Evolutionary conservation across 2,797 vertebrate genomes (phyloP).

Genomic region (Australoheros facetus): DNA sequence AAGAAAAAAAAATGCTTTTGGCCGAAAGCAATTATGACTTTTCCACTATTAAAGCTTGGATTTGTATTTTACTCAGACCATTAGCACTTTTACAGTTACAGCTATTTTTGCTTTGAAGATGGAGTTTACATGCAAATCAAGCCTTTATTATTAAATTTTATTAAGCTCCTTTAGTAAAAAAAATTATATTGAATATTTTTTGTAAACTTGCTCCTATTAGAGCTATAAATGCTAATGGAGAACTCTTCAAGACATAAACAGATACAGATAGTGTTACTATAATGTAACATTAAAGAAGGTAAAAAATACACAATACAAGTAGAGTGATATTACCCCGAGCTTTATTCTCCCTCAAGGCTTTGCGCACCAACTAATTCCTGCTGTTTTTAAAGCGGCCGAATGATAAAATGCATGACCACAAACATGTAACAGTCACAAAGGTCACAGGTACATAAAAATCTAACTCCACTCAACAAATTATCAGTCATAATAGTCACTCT

Average conservation of each 20-base stretch:
- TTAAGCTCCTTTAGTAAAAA: not conserved
- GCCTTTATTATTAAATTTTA: not conserved
- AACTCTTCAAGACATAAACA: not conserved
- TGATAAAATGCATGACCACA: not conserved
- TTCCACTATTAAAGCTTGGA: not conserved
- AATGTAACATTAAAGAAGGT: not conserved
- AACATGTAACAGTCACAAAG: not conserved
- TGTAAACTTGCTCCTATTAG: not conserved
- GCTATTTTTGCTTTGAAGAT: conserved; percentile 1
- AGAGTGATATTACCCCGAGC: not conserved
- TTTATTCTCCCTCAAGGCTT: not conserved
- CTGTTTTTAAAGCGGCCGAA: not conserved
- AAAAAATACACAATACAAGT: not conserved
- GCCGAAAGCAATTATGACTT: not conserved
- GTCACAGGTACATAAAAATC: not conserved
- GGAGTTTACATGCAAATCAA: conserved; percentile 8
- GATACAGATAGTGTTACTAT: conserved; percentile 3
- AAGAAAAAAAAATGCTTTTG: not conserved
- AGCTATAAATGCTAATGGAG: conserved; percentile 10
- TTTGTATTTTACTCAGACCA: conserved; percentile 1
- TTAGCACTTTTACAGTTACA: conserved; percentile 4
- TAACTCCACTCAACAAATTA: conserved; percentile 18
- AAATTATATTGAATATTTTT: not conserved
- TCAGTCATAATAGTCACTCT: conserved; percentile 21
- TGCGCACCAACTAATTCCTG: not conserved